A percentile compares a stretch with the other conserved stretches of the same genome.
phyloP scores from a whole-genome alignment of 1,140 invertebrate genomes.

The Drosophila miranda region DNA sequence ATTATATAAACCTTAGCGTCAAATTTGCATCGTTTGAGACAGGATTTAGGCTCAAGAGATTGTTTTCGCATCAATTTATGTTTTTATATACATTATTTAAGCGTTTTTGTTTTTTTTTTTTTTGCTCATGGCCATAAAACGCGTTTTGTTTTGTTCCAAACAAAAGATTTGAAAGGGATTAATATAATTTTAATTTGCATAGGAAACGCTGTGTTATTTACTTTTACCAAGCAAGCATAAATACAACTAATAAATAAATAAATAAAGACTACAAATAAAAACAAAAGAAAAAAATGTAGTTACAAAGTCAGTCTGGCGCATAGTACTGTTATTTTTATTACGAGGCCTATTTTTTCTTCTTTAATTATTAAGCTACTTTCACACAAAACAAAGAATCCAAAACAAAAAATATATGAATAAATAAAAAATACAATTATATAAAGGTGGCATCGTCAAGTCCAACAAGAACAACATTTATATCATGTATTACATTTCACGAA shows the following conservation, averaged over 20 bases:
- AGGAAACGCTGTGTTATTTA: conserved; percentile 73
- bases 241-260: conserved; percentile 37
- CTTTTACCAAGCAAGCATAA: conserved; percentile 63
- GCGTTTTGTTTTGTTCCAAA: conserved; percentile 51
- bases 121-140: conserved; percentile 62
- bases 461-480: conserved; percentile 63
- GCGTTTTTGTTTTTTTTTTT: conserved; percentile 14
- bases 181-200: conserved; percentile 66
- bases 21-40: background rate
- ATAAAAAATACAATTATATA: conserved; percentile 16
- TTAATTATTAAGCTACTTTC: conserved; percentile 27
- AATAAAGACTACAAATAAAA: conserved; percentile 36
- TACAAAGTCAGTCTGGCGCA: conserved; percentile 59
- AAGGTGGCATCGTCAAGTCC: conserved; percentile 47
- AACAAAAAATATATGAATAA: conserved; percentile 10
- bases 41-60: conserved; percentile 1
- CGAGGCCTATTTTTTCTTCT: conserved; percentile 6
- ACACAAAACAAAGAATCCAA: conserved; percentile 13
- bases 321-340: conserved; percentile 58
- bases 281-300: conserved; percentile 22
- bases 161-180: conserved; percentile 31
- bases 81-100: conserved; percentile 21
- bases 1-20: background rate
- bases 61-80: conserved; percentile 17
- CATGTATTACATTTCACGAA: conserved; percentile 71